Evolutionary conservation across 1,140 invertebrate genomes (phyloP).

Genomic region (Archegozetes longisetosus): DNA sequence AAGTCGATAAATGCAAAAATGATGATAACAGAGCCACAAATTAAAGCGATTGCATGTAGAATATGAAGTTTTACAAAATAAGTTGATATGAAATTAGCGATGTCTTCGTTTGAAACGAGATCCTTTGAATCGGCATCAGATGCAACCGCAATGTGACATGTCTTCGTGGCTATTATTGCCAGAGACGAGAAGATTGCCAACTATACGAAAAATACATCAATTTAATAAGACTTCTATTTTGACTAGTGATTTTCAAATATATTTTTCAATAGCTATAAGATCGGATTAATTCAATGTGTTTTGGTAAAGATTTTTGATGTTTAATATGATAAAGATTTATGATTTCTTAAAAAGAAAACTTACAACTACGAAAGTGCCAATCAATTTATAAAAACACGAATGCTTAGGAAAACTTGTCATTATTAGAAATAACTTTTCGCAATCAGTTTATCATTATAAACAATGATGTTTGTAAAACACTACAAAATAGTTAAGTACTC

Average conservation of each 20-base stretch:
- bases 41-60: neutral
- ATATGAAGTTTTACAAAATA: constrained; percentile 2
- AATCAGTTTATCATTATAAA: no score
- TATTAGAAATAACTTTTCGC: no score
- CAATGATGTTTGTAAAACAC: no score
- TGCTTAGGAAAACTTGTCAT: neutral
- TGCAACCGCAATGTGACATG: neutral
- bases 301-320: neutral
- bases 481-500: no score
- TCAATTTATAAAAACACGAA: neutral
- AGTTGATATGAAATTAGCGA: neutral
- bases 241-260: neutral
- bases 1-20: constrained; percentile 1
- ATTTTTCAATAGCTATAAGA: neutral
- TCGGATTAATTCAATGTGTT: neutral
- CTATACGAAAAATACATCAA: neutral
- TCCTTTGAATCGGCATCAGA: neutral
- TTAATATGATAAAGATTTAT: neutral
- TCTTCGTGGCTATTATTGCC: constrained; percentile 1
- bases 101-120: neutral
- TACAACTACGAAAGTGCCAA: neutral
- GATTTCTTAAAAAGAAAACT: neutral
- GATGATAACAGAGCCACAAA: neutral
- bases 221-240: neutral
- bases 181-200: neutral